Evolutionary conservation across 2,888 invertebrate genomes (phyloP), one percentile per base, ranked within the genome.

Genomic region (Cephus rjabovi): DNA sequence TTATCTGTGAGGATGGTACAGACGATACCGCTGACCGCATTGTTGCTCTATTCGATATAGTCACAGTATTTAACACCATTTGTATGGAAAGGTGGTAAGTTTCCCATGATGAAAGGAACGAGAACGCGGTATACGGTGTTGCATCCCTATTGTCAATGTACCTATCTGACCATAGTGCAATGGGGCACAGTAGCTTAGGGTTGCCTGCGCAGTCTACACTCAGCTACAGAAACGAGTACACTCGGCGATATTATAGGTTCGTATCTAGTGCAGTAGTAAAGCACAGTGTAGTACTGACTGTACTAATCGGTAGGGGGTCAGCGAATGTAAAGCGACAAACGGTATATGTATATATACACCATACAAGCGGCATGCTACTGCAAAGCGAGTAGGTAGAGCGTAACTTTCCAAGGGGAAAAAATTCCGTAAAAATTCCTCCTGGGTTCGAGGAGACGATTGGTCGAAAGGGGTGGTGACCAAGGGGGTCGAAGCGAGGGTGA

Each of bases 121-220:
- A 12, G 71, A 34, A 71, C 71, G 9, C 33, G 23, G n/a, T n/a
- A 12, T 34, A 71, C 4, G 30, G 33, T 9, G 71, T 15, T 9
- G 12, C 71, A 34, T 33, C 71, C 71, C 71, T 9, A 71, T 71
- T 71, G 71, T 71, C 33, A 71, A 71, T 33, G 71, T 31, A 90
- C 90, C 89, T 89, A 90, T 90, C 90, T 89, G 89, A 89, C 89
- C 89, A 88, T 88, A 83, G 85, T 86, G 90, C 89, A 89, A 89
- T 89, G 89, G 89, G 87, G 85, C 87, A 89, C 87, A 23, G 56
- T 56, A 56, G 6, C 56, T 23, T 23, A 56, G 56, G 56, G 56
- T 56, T 56, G 23, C 23, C 56, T 56, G 56, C 23, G 23, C 23
- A 56, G 56, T 56, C 23, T 56, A 23, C 9, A 56, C 56, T 56